phyloP scores from a whole-genome alignment of 2,797 vertebrate genomes.

The Gymnoscopelus microlampas region DNA sequence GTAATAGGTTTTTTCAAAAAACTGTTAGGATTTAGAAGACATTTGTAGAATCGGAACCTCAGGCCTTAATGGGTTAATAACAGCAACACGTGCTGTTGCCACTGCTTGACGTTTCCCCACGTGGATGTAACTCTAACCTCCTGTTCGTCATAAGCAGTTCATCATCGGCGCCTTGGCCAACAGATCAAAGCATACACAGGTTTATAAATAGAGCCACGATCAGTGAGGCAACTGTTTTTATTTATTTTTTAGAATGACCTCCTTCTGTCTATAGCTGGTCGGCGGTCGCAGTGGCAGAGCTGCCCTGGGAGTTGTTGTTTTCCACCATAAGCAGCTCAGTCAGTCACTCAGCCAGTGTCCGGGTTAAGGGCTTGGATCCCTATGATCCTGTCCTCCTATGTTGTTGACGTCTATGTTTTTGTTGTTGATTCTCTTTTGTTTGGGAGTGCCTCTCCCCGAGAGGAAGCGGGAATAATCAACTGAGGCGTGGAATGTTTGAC shows the following conservation, averaged over 20 bases:
- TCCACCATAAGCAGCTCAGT: slow-evolving; percentile 4
- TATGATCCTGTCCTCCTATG: slow-evolving; percentile 37
- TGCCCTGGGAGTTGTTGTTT: slow-evolving; percentile 22
- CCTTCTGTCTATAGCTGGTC: slow-evolving; percentile 6
- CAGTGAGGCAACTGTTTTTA: slow-evolving; percentile 10
- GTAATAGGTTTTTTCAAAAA: too few species aligned
- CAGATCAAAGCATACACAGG: slow-evolving; percentile 8
- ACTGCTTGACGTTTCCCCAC: neutral
- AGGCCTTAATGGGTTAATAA: too few species aligned
- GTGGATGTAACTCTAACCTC: neutral
- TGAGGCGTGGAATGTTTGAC: slow-evolving; percentile 67
- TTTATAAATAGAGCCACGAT: slow-evolving; percentile 18
- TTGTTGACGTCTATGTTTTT: slow-evolving; percentile 73
- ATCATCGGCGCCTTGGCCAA: slow-evolving; percentile 9
- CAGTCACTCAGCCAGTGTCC: slow-evolving; percentile 19
- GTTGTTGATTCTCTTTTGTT: slow-evolving; percentile 77
- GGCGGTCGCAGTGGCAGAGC: slow-evolving; percentile 16
- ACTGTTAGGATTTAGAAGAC: too few species aligned
- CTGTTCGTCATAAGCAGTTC: neutral
- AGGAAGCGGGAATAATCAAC: slow-evolving; percentile 82
- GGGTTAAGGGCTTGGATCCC: neutral
- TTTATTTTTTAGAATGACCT: neutral
- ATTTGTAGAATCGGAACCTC: too few species aligned
- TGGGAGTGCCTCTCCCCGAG: slow-evolving; percentile 58
- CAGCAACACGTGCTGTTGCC: neutral